phyloP scores from a whole-genome alignment of 1,140 invertebrate species.

The Brachionus rotundiformis region DNA sequence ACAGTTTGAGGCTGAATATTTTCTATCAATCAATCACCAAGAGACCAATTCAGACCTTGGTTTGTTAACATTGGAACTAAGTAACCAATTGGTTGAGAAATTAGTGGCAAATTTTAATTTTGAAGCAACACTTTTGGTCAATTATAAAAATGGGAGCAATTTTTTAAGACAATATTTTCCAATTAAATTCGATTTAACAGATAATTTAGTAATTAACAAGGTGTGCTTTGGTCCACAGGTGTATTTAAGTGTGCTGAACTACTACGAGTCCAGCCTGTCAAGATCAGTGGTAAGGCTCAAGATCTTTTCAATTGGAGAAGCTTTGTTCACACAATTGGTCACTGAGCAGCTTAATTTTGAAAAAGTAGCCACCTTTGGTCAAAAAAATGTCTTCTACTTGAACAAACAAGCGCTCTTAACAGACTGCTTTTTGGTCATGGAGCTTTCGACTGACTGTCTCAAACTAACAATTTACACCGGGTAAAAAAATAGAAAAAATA shows the following conservation, averaged over 20 bases:
- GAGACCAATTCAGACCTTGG: neutral
- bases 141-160: neutral
- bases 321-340: neutral
- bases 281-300: neutral
- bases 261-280: neutral
- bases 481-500: too few relatives aligned
- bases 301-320: neutral
- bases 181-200: neutral
- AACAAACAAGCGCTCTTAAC: constrained; percentile 20
- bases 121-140: neutral
- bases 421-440: neutral
- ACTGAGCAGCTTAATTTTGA: neutral
- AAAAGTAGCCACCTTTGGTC: neutral
- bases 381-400: neutral
- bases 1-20: neutral
- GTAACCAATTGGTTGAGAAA: neutral
- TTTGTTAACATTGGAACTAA: constrained; percentile 13
- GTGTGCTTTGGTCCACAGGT: neutral
- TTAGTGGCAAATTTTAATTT: constrained; percentile 2
- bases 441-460: neutral
- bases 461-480: neutral
- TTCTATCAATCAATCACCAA: neutral
- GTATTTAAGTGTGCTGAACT: neutral
- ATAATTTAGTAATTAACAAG: neutral
- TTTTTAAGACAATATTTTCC: constrained; percentile 1